Percentiles rank a stretch among this genome's conserved stretches.
These are phyloP conservation scores for Xenopus laevis DNA, from an alignment of 2,113 vertebrate species.

Conservation along the genomic window DNA sequence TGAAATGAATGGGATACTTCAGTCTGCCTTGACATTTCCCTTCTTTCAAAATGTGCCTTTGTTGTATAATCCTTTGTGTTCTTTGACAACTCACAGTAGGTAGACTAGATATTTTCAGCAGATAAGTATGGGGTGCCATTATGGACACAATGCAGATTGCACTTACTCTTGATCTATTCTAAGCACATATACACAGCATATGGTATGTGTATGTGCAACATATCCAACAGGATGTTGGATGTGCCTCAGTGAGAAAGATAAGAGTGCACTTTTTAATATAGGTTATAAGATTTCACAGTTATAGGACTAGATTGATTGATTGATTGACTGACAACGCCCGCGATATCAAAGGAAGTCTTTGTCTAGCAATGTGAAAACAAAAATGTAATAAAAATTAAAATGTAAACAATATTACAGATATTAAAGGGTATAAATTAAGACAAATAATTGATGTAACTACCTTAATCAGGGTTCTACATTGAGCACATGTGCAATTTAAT, in stretches of 20 bases:
- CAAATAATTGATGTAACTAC: no score
- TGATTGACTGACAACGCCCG: no score
- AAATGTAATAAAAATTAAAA: no score
- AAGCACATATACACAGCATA: constrained; percentile 39
- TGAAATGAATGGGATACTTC: constrained; percentile 41
- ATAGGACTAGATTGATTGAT: no score
- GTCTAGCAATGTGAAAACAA: no score
- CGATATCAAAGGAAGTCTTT: no score
- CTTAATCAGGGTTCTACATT: no score
- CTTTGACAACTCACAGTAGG: constrained; percentile 38
- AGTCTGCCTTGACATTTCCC: constrained; percentile 37
- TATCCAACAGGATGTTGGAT: constrained; percentile 12
- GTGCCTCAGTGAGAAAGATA: not conserved
- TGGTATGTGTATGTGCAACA: constrained; percentile 25
- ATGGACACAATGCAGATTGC: constrained; percentile 36
- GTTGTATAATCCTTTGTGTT: constrained; percentile 38
- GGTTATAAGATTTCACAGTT: no score
- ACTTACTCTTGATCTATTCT: constrained; percentile 30
- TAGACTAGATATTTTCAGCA: constrained; percentile 38
- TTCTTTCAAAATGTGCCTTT: constrained; percentile 32
- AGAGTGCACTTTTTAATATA: not conserved
- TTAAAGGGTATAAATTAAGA: no score
- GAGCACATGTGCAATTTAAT: no score
- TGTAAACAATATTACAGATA: no score
- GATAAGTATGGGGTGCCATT: constrained; percentile 39